Evolutionary conservation across 2,113 vertebrate species (phyloP), one percentile per base, ranked within the genome.

Genomic region (Chamaetylas fuelleborni): DNA sequence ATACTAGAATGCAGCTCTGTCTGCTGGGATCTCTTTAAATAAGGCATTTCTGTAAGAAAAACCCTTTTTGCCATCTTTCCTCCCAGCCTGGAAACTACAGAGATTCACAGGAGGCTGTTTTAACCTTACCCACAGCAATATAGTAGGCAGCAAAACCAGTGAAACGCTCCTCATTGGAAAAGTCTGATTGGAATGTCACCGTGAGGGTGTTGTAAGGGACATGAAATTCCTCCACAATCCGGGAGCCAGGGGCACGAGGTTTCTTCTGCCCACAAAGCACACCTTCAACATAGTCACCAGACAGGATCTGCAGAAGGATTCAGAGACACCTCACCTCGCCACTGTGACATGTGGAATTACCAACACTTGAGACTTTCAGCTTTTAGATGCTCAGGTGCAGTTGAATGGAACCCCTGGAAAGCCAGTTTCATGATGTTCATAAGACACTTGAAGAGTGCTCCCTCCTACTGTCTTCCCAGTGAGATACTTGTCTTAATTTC

Each of bases 91-190:
- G 60, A 67, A 11, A 51, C 47, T 23, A 69, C 47, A 81, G n/a
- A 74, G 36, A 31, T 34, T 61, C 48, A 60, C 38, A 77, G 12
- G 6, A 86, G 45, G 12, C 24, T 60, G 11, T n/a, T 69, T 40
- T 24, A 81, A 72, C 28, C 97, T 97, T 97, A 99, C 99, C 99
- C 69, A 98, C 90, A 23, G 97, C 96, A 6, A 92, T 86, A 17
- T 99, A 99, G 94, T 99, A 99, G 5, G 98, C 98, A 62, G 97
- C 98, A 95, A 99, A 99, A 38, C 99, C 99, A 4, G 98, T 98
- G 96, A 98, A 98, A 58, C 95, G 98, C 72, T 98, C 93, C 45
- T 97, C 97, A 58, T 99, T 99, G 90, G 99, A 99, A 97, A 98
- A 99, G 94, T 99, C 99, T 2, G 99, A 98, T 40, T 95, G 96